Base-by-base conservation (phyloP, 2,888 invertebrate species). In the Halocaridina rubra region DNA sequence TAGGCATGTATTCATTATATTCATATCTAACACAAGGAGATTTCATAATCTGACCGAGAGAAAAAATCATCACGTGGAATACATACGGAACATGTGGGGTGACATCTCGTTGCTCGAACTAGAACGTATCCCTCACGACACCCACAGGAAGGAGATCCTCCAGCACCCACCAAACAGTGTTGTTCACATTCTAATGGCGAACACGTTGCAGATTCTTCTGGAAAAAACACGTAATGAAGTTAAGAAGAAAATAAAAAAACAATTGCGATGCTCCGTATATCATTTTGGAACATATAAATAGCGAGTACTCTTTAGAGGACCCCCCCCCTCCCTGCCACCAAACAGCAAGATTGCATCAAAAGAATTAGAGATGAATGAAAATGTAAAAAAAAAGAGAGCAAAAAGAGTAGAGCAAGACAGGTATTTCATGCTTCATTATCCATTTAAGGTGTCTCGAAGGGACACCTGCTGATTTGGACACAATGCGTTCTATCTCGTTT, bases 121-220 rank as follows among this genome's bases (percentile, higher is more conserved):
- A 81, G 81, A 1, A 81, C 67, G 81, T 67, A 53, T 3, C 81
- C 81, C n/a, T 81, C 75, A 19, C 75, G n/a, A 22, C 81, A 81
- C 3, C 53, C 81, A 30, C 81, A 81, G 22, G 76, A 67, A 16
- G 81, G 46, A 1, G 19, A 53, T 5, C 81, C 81, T 7, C 22
- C 69, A 22, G 64, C 67, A 24, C 13, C 46, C 19, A 39, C 53
- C n/a, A 81, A 53, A 32, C 81, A 81, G 30, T 76, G 76, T 2
- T 81, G 75, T 4, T 67, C 53, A 30, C 81, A 81, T n/a, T 39
- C 16, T 5, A 80, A 59, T 1, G 32, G 10, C 13, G 61, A 7
- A 19, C 80, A 80, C 3, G 74, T 5, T 16, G 59, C 16, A 16
- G 80, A 61, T 4, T 39, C 59, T 33, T n/a, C n/a, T n/a, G n/a